Percentiles rank a stretch among this genome's conserved stretches.
Evolutionary conservation across 1,140 invertebrate genomes (phyloP).

Genomic region (Diachasma alloeum): DNA sequence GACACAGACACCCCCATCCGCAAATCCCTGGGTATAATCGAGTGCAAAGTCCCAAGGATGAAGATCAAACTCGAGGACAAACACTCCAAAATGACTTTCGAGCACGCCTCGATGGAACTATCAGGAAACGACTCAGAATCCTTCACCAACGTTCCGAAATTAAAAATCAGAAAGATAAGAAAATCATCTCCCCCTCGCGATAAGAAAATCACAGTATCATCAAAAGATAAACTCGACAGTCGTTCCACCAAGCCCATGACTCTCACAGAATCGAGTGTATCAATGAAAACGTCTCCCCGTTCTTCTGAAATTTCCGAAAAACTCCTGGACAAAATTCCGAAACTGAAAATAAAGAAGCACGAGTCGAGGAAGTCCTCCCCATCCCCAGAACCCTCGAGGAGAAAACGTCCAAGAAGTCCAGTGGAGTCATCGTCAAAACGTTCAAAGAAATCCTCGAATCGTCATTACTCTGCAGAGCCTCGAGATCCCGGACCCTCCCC

Average conservation of each 20-base stretch:
- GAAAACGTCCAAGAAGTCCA: slow-evolving; percentile 38
- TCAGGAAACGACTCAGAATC: slow-evolving; percentile 31
- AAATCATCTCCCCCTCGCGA: slow-evolving; percentile 18
- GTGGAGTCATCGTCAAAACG: slow-evolving; percentile 22
- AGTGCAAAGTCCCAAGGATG: slow-evolving; percentile 57
- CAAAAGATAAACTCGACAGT: background rate
- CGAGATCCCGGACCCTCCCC: slow-evolving; percentile 13
- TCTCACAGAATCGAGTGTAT: background rate
- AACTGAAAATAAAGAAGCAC: slow-evolving; percentile 48
- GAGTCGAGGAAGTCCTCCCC: slow-evolving; percentile 23
- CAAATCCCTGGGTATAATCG: slow-evolving; percentile 27
- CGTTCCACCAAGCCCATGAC: background rate
- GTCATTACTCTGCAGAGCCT: background rate
- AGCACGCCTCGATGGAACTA: slow-evolving; percentile 39
- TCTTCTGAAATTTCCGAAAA: background rate
- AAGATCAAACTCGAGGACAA: slow-evolving; percentile 60
- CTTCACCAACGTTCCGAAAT: slow-evolving; percentile 49
- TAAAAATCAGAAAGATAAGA: slow-evolving; percentile 53
- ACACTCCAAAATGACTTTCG: slow-evolving; percentile 46
- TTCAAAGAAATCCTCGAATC: slow-evolving; percentile 27
- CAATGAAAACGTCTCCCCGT: background rate
- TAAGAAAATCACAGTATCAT: slow-evolving; percentile 10
- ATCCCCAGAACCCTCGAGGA: slow-evolving; percentile 20
- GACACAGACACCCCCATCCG: slow-evolving; percentile 1
- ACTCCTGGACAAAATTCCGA: slow-evolving; percentile 42